Base-by-base conservation (phyloP, 2,797 vertebrate genomes). In the Alcedo atthis region DNA sequence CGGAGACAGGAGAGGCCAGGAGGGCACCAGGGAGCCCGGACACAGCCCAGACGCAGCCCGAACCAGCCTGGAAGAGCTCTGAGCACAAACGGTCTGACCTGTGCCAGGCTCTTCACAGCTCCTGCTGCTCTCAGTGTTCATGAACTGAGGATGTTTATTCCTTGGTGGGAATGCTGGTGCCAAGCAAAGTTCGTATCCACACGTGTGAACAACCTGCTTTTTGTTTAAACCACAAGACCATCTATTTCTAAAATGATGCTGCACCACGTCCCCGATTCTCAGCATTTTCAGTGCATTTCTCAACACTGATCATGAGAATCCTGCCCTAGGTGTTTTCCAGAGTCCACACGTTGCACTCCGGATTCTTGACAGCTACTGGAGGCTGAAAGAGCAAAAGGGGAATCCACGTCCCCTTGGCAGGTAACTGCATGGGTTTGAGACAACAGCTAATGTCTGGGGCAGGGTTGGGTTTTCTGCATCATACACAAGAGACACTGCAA, bases 1-100 rank as follows among this genome's bases (percentile, higher is more conserved):
- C 22, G 15, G 5, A 22, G 51, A 5, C 1, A 15, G 8, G 21
- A 64, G 67, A 37, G 16, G 33, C 14, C 53, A 6, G 54, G 33
- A 30, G 32, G 55, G 24, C 12, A 16, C 0, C 10, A 8, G 37
- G 10, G 22, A 48, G 28, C 19, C 22, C 1, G 15, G 19, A 33
- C 4, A 3, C 6, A 0, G 0, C 5, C 19, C 62, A 26, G 12
- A 6, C 0, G 26, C 0, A 8, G 4, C 37, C 7, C 0, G 8
- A 13, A 10, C 33, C 51, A 7, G 40, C 10, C 3, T 6, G n/a
- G 51, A 69, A 54, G 22, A 13, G 15, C 9, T 40, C 35, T 17
- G 24, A 62, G 18, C 14, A 28, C 2, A 28, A 22, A 2, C 66
- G 9, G 1, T 58, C n/a, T 57, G 18, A 21, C 43, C 6, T 26